Evolutionary conservation across 2,797 vertebrate species (phyloP).

Genomic region (Ceryle rudis): DNA sequence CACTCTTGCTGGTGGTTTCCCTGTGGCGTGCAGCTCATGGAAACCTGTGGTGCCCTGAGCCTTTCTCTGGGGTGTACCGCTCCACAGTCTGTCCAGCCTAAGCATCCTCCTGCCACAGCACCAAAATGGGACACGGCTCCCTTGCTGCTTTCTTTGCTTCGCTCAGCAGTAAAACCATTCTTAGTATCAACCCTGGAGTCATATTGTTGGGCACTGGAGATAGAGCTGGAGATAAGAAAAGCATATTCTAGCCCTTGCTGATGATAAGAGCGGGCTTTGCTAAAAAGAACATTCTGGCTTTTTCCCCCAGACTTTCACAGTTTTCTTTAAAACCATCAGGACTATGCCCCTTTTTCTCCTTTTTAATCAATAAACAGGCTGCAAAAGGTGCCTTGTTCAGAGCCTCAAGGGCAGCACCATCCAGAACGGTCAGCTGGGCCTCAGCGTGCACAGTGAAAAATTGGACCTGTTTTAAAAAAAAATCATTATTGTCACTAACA

Average conservation of each 20-base stretch:
- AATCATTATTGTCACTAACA: neutral
- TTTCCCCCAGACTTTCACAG: neutral
- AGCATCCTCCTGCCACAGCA: neutral
- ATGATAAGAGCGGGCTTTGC: neutral
- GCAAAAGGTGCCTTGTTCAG: neutral
- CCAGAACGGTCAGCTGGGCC: neutral
- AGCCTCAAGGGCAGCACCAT: neutral
- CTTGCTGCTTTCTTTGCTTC: neutral
- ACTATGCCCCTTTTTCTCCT: neutral
- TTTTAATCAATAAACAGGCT: neutral
- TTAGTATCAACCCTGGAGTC: neutral
- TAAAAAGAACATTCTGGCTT: neutral
- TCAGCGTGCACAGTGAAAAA: rapidly evolving
- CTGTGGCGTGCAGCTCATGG: neutral
- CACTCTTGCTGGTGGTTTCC: neutral
- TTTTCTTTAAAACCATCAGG: neutral
- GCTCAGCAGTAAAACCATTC: neutral
- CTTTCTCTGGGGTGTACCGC: rapidly evolving
- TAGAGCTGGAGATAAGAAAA: neutral
- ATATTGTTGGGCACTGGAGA: neutral
- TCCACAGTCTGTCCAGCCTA: neutral
- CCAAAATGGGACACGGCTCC: neutral
- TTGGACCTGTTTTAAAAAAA: neutral
- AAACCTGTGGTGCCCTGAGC: neutral
- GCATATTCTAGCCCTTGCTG: rapidly evolving